Conservation (phyloP, 2,113 vertebrate genomes). For the Lycocorax pyrrhopterus region DNA sequence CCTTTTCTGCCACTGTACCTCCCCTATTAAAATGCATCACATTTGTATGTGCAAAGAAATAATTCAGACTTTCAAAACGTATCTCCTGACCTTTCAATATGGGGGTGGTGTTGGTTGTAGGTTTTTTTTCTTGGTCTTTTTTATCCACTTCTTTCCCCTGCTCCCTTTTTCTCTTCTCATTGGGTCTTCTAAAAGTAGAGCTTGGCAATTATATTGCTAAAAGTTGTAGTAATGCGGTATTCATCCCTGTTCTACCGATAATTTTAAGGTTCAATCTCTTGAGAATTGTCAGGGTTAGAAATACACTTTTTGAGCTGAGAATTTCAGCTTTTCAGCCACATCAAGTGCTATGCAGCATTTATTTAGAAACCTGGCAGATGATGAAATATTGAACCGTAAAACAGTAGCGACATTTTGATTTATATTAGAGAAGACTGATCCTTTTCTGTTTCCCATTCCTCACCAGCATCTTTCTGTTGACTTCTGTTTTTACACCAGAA, state of each 20-base stretch:
- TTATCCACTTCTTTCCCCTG: not conserved
- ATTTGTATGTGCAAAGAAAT: not conserved
- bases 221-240: not conserved
- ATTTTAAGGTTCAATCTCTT: not conserved
- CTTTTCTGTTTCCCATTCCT: not conserved
- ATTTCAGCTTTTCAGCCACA: not conserved
- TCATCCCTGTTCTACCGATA: not conserved
- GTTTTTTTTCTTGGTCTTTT: not conserved
- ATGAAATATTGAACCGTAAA: constrained; percentile 52
- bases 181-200: not conserved
- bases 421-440: not conserved
- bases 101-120: accelerated
- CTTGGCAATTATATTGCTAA: not conserved
- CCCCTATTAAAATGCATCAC: not conserved
- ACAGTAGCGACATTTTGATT: constrained; percentile 31
- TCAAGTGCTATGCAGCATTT: not conserved
- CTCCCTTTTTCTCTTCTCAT: not conserved
- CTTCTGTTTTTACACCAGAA: not conserved
- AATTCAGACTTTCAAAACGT: not conserved
- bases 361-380: not conserved
- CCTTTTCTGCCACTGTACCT: not conserved
- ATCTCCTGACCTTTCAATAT: not conserved
- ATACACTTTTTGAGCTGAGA: not conserved
- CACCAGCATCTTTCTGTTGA: not conserved
- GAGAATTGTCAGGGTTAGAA: constrained; percentile 9